These are phyloP conservation scores for Pachypsylla venusta DNA, from an alignment of 1,140 invertebrate genomes.

Conservation along the genomic window DNA sequence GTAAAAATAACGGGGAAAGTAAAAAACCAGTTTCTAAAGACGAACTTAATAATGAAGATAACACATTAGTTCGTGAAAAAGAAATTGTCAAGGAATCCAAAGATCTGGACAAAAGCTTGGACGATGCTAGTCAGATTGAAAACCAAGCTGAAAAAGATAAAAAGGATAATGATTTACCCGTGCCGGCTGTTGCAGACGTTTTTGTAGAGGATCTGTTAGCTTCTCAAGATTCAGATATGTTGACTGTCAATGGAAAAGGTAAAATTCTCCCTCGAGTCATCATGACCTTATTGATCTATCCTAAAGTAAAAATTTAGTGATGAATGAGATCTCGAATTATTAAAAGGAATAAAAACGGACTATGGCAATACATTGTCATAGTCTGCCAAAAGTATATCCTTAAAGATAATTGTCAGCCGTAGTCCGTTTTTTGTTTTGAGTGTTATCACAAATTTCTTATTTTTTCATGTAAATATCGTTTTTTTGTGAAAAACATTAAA, in stretches of 20 bases:
- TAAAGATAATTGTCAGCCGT: too few species aligned
- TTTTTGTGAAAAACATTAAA: too few species aligned
- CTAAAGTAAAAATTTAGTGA: too few species aligned
- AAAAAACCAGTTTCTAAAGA: neutral
- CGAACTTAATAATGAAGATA: neutral
- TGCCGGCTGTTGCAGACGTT: constrained; percentile 17
- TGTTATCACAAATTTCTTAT: too few species aligned
- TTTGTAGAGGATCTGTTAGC: constrained; percentile 17
- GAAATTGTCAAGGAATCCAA: neutral
- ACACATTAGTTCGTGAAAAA: neutral
- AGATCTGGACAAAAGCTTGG: neutral
- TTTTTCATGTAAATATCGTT: too few species aligned
- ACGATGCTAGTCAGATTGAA: neutral
- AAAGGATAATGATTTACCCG: neutral
- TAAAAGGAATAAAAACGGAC: too few species aligned
- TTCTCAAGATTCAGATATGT: neutral
- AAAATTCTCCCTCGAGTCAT: constrained; percentile 13
- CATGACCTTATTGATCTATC: too few species aligned
- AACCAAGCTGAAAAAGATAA: neutral
- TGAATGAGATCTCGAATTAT: too few species aligned
- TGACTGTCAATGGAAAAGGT: constrained; percentile 7
- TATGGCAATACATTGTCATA: too few species aligned
- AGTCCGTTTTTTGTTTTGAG: too few species aligned
- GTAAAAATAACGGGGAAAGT: too few species aligned
- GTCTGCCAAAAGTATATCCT: too few species aligned